These are phyloP conservation scores for Mesaphorura yosii DNA, from an alignment of 1,140 invertebrate species.

Conservation along the genomic window DNA sequence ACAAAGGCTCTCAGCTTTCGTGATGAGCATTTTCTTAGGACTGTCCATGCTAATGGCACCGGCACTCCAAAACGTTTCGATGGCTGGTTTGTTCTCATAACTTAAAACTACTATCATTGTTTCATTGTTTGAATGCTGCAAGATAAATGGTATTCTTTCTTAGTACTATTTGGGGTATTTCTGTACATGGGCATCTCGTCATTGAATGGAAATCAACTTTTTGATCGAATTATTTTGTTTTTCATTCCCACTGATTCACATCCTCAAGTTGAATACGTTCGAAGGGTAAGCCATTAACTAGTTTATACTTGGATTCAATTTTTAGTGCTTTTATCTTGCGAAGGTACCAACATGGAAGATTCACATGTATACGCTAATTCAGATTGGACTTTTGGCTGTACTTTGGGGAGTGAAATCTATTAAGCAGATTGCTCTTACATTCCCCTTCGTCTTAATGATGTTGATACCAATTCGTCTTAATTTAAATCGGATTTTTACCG, in stretches of 20 bases:
- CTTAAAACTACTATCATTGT: neutral
- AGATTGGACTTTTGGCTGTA: conserved; percentile 59
- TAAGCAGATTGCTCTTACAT: conserved; percentile 67
- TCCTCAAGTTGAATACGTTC: conserved; percentile 34
- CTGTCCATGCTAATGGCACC: conserved; percentile 68
- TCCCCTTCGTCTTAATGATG: conserved; percentile 82
- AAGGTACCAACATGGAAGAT: conserved; percentile 79
- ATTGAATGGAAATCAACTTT: conserved; percentile 45
- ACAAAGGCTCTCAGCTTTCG: conserved; percentile 61
- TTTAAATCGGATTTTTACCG: conserved; percentile 59
- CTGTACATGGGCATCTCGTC: conserved; percentile 54
- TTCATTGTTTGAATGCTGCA: neutral
- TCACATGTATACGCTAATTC: conserved; percentile 77
- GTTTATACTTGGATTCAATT: neutral
- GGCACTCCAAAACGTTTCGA: conserved; percentile 44
- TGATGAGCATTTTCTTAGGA: conserved; percentile 60
- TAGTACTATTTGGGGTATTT: conserved; percentile 56
- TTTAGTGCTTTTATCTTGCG: neutral
- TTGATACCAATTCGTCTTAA: conserved; percentile 74
- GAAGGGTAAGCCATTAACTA: conserved; percentile 2
- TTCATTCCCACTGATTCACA: conserved; percentile 55
- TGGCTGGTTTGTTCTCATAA: conserved; percentile 52
- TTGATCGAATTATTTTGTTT: conserved; percentile 45
- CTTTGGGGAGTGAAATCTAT: conserved; percentile 74
- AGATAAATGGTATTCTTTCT: conserved; percentile 53